Conservation (phyloP, 2,888 invertebrate species). For the Euzetes globulus region DNA sequence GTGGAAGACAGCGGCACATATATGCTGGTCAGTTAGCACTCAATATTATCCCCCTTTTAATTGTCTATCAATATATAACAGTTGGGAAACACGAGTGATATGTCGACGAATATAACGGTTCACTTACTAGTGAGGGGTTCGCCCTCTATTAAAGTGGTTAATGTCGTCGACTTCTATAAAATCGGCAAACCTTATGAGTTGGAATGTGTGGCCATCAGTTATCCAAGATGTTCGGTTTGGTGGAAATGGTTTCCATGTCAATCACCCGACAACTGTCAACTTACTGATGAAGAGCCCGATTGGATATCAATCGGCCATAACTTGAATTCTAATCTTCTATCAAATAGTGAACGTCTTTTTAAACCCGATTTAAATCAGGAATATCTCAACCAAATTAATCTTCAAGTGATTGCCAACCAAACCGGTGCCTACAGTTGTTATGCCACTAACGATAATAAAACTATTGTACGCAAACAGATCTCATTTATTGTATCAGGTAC, state of each 20-base stretch:
- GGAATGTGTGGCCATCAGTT: slow-evolving; percentile 53
- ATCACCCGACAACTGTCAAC: slow-evolving; percentile 35
- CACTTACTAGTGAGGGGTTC: slow-evolving; percentile 54
- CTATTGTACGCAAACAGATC: slow-evolving; percentile 40
- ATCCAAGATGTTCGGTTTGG: slow-evolving; percentile 54
- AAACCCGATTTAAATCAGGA: background rate
- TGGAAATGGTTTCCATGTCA: slow-evolving; percentile 49
- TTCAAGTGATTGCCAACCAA: slow-evolving; percentile 40
- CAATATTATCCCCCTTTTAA: slow-evolving; percentile 21
- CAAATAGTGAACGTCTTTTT: background rate
- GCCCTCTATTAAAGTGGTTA: slow-evolving; percentile 35
- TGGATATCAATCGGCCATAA: slow-evolving; percentile 17
- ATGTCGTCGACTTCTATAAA: slow-evolving; percentile 32
- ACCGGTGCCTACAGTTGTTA: slow-evolving; percentile 47
- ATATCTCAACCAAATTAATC: slow-evolving; percentile 22
- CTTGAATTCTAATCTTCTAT: background rate
- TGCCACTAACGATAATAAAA: slow-evolving; percentile 47
- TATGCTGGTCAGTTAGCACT: slow-evolving; percentile 50
- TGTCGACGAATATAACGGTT: slow-evolving; percentile 43
- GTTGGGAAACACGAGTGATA: slow-evolving; percentile 32
- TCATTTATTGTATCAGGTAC: slow-evolving; percentile 48
- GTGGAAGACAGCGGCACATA: slow-evolving; percentile 58
- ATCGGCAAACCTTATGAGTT: slow-evolving; percentile 45
- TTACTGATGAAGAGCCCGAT: background rate
- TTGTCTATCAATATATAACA: background rate